Evolutionary conservation across 2,888 invertebrate genomes (phyloP).

Genomic region (Machimus rusticus): DNA sequence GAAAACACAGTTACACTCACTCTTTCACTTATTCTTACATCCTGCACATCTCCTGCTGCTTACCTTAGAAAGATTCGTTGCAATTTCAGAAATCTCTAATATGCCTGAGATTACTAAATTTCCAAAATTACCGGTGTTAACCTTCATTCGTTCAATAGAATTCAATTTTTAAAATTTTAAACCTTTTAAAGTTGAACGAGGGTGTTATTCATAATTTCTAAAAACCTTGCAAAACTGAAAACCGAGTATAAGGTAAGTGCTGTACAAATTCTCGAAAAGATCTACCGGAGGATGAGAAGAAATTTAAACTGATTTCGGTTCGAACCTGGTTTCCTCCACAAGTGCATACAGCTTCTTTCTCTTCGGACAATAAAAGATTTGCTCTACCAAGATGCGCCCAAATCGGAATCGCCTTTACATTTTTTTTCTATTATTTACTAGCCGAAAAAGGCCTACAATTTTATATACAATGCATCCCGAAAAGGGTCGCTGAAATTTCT

Average conservation of each 20-base stretch:
- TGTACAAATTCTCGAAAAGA: background rate
- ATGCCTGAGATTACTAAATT: background rate
- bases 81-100: background rate
- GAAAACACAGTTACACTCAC: background rate
- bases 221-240: background rate
- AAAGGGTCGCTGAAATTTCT: conserved; percentile 11
- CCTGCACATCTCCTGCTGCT: background rate
- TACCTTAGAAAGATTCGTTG: background rate
- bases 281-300: background rate
- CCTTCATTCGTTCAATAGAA: background rate
- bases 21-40: background rate
- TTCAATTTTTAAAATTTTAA: background rate
- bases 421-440: background rate
- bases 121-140: background rate
- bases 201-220: background rate
- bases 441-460: background rate
- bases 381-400: conserved; percentile 13
- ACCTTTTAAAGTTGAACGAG: background rate
- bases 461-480: background rate
- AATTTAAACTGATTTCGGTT: background rate
- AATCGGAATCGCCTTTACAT: background rate
- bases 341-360: background rate
- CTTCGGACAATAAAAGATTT: background rate
- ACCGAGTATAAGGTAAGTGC: background rate
- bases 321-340: background rate